Evolutionary conservation across 2,797 vertebrate genomes (phyloP), one percentile per base, ranked within the genome.

Genomic region (Paguma larvata): DNA sequence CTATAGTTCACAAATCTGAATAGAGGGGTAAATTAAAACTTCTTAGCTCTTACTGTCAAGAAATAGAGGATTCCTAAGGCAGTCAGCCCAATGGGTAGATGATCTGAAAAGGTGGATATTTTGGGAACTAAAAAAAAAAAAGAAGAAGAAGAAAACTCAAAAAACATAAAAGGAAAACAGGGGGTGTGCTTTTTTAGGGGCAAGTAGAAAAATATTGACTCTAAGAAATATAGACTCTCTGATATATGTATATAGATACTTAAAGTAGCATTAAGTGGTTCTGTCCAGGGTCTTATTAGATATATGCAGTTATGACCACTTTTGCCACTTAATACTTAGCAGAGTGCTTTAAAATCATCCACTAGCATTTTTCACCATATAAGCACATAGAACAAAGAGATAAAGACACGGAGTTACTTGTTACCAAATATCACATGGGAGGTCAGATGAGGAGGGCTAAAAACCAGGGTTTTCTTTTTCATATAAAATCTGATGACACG

Each of bases 1-100:
- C 14, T 68, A 4, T 41, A 51, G 32, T 41, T 93, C 27, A 72
- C 23, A n/a, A 63, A 51, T 59, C 38, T 90, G 89, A 82, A 14
- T 53, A 93, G 23, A 90, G 11, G 63, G 46, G 14, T 38, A 56
- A 59, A 62, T 75, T 72, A 67, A 96, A 95, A 67, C 2, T 41
- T 73, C 5, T 32, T 97, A 72, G 48, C 9, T 93, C 48, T 34
- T 91, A 91, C 67, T 94, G 95, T 94, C 59, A 97, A 90, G 78
- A 97, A 65, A 48, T 88, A 85, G 72, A 95, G 23, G 67, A 93
- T 90, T 96, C 79, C 65, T 80, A 85, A 95, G 5, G 2, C 34
- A 91, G 78, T 77, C 41, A 53, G 2, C 72, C 16, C 19, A 75
- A 85, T 68, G 44, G 85, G 21, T 67, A 85, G 15, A 90, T 88